Percentiles rank a stretch among this genome's conserved stretches.
phyloP scores from a whole-genome alignment of 2,113 vertebrate genomes.

The Phainopepla nitens region DNA sequence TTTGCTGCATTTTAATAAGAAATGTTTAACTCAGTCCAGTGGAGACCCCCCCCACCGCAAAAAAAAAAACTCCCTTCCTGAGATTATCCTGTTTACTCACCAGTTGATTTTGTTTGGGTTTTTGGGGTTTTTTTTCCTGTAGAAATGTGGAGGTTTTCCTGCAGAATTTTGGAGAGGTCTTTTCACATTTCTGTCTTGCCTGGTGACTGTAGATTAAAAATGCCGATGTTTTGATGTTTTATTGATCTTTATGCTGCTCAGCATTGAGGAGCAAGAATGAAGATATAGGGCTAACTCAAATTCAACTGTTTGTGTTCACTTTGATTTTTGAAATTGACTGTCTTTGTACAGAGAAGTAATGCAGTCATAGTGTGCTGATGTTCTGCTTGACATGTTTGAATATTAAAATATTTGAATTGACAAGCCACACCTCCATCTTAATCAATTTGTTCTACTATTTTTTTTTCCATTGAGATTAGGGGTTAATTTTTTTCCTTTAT shows the following conservation, averaged over 20 bases:
- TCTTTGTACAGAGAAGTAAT: background rate
- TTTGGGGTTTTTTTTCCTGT: accelerated
- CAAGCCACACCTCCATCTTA: background rate
- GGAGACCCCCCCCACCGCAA: background rate
- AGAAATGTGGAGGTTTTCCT: background rate
- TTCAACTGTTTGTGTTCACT: background rate
- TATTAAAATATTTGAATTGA: background rate
- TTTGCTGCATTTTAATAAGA: background rate
- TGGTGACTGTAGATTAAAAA: background rate
- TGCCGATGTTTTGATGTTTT: background rate
- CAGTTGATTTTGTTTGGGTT: background rate
- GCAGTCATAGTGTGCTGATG: background rate
- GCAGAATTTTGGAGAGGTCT: background rate
- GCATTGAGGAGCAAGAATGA: background rate
- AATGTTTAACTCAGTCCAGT: background rate
- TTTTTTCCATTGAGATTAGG: background rate
- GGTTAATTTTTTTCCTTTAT: conserved; percentile 4
- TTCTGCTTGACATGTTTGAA: background rate
- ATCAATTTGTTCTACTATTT: background rate
- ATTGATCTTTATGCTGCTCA: background rate
- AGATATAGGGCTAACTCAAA: background rate
- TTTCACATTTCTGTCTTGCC: background rate
- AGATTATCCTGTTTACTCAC: background rate
- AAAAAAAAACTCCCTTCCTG: background rate
- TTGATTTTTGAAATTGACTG: background rate